Evolutionary conservation across 2,888 invertebrate species (phyloP), one percentile per base, ranked within the genome.

Genomic region (Brachycybe producta): DNA sequence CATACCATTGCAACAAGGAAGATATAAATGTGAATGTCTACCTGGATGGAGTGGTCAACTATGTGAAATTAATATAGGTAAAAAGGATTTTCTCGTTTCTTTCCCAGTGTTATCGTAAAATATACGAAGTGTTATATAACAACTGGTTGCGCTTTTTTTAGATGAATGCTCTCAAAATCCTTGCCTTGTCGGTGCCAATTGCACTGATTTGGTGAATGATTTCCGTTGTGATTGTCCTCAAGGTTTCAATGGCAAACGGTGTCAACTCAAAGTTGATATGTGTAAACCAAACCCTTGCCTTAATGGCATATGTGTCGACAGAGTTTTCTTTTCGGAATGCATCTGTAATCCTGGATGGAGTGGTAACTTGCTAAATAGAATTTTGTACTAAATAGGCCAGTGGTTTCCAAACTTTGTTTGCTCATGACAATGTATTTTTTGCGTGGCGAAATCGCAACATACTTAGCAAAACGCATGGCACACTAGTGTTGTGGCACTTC

Each of bases 11-110:
- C 86, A 86, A 65, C 59, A 62, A 73, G 91, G 91, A 11, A 75
- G 91, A 58, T 94, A 83, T 67, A 84, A 85, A 66, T 98, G 98
- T 65, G 87, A 91, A 65, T 98, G 98, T 66, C 72, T 86, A 48
- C 83, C 90, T 19, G 98, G 98, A 35, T 98, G 97, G 95, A 90
- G 91, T 65, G 98, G 98, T 53, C 84, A 87, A 60, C 81, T 83
- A 54, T 98, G 98, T 66, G 90, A 92, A 64, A 75, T 75, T n/a
- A 90, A 92, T 64, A 85, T 62, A 36, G 61, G 58, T 58, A 50
- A 23, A 17, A 43, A 43, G 27, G 13, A n/a, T n/a, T n/a, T 11
- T 17, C 17, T 17, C 32, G 24, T 5, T 17, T 38, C 13, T 27
- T 21, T 27, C 26, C 39, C 17, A 17, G n/a, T 13, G 24, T 3